Evolutionary conservation across 2,888 invertebrate genomes (phyloP).

Genomic region (Agrotis ipsilon): DNA sequence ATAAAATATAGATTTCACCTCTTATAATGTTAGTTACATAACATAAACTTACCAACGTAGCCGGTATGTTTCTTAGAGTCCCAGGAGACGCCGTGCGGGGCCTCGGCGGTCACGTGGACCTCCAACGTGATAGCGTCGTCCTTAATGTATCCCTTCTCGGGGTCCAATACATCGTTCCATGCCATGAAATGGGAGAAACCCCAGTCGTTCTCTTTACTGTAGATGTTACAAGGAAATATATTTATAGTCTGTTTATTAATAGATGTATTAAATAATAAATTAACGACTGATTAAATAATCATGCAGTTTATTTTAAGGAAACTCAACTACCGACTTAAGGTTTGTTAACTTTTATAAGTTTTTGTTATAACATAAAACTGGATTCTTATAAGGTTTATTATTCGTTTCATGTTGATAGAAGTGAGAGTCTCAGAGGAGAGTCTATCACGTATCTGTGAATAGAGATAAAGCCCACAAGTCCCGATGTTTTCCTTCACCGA

Average conservation of each 20-base stretch:
- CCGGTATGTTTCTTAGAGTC: conserved; percentile 99
- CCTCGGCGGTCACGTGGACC: conserved; percentile 96
- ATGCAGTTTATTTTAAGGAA: not conserved
- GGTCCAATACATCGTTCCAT: conserved; percentile 98
- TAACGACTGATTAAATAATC: not conserved
- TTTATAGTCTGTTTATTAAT: conserved; percentile 4
- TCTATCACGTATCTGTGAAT: too few species aligned
- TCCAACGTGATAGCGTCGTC: conserved; percentile 98
- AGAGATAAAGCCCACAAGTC: too few species aligned
- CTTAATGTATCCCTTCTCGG: conserved; percentile 97
- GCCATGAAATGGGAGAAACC: conserved; percentile 99
- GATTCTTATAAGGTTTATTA: too few species aligned
- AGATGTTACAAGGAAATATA: conserved; percentile 15
- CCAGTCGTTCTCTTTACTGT: conserved; percentile 95
- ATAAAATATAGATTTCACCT: too few species aligned
- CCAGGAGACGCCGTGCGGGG: conserved; percentile 99
- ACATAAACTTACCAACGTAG: conserved; percentile 90
- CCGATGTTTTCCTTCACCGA: too few species aligned
- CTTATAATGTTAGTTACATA: too few species aligned
- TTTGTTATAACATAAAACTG: too few species aligned
- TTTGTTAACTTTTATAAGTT: too few species aligned
- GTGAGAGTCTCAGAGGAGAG: too few species aligned
- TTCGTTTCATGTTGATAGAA: too few species aligned
- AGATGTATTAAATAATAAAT: not conserved
- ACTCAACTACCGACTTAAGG: too few species aligned